Evolutionary conservation across 1,140 invertebrate species (phyloP).

Genomic region (Aphelenchoides avenae): DNA sequence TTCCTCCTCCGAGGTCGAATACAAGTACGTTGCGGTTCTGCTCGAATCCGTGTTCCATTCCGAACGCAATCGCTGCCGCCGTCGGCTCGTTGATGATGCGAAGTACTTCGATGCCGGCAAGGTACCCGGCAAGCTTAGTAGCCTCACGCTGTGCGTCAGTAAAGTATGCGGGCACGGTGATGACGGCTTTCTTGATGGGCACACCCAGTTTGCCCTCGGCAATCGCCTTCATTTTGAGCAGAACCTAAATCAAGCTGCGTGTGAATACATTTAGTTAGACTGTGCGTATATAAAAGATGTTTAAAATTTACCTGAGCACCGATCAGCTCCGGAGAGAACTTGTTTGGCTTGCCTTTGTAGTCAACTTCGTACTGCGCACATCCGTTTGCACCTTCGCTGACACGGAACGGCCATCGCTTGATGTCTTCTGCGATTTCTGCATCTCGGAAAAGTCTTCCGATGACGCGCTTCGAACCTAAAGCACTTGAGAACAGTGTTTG

Average conservation of each 20-base stretch:
- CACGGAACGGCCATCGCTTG: conserved; percentile 80
- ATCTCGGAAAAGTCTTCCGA: conserved; percentile 90
- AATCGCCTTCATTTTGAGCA: conserved; percentile 64
- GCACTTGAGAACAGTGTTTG: too few species aligned
- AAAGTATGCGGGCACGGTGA: conserved; percentile 64
- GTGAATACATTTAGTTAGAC: conserved; percentile 67
- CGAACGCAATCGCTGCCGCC: conserved; percentile 91
- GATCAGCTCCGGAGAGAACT: conserved; percentile 84
- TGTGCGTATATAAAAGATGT: too few species aligned
- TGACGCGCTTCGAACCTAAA: conserved; percentile 87
- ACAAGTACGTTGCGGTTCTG: conserved; percentile 71
- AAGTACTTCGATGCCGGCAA: conserved; percentile 86
- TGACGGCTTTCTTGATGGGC: conserved; percentile 49
- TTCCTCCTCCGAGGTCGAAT: conserved; percentile 91
- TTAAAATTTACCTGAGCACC: conserved; percentile 87
- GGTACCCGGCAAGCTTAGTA: conserved; percentile 92
- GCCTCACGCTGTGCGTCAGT: conserved; percentile 73
- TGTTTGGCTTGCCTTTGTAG: conserved; percentile 80
- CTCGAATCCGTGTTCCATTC: conserved; percentile 96
- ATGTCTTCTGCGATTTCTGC: conserved; percentile 93
- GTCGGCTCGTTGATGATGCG: conserved; percentile 96
- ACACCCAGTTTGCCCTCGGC: conserved; percentile 63
- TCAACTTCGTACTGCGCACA: conserved; percentile 61
- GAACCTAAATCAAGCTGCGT: too few species aligned
- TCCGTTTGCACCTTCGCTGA: conserved; percentile 24